Evolutionary conservation across 2,797 vertebrate genomes (phyloP), one percentile per base, ranked within the genome.

Genomic region (Bothrops alternatus): DNA sequence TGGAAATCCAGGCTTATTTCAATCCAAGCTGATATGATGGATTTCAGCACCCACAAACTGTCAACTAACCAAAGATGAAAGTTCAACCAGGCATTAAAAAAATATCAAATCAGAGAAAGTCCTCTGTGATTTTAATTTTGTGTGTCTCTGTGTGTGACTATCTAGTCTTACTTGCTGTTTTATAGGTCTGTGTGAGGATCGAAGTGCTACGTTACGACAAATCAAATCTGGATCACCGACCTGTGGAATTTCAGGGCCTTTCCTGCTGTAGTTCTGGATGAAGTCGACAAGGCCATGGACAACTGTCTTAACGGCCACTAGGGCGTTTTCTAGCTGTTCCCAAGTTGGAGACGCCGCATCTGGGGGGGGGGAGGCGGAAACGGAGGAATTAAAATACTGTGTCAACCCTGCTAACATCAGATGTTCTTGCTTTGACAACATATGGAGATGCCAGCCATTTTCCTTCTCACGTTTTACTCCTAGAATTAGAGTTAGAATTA

Each of bases 181-280:
- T 26, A 60, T 37, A 37, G 18, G 5, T 57, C 14, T 23, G 2
- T 37, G 56, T 87, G 87, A 42, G 20, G 11, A 25, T 37, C 12
- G 1, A 37, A 56, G 37, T 26, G 73, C 37, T 23, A 25, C 25
- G 10, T 82, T 12, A 82, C 3, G 3, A 82, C 20, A 47, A 82
- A 47, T 10, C 42, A 25, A 47, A 47, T 11, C 10, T 23, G 10
- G 25, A 82, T 10, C 7, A 93, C 55, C 94, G 94, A 99, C 99
- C 98, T 99, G 99, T 90, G 99, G 98, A 93, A 98, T 96, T 94
- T 99, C 99, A 57, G 99, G 98, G 96, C 98, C 98, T 98, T 99
- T 99, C 96, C 99, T 99, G 95, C 99, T 99, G 93, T 99, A 99
- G 96, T 99, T 99, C 96, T 99, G 99, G 95, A 99, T 99, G 97